Percentiles rank a stretch among this genome's conserved stretches.
phyloP scores from a whole-genome alignment of 2,797 vertebrate genomes.

The Takifugu ocellatus region DNA sequence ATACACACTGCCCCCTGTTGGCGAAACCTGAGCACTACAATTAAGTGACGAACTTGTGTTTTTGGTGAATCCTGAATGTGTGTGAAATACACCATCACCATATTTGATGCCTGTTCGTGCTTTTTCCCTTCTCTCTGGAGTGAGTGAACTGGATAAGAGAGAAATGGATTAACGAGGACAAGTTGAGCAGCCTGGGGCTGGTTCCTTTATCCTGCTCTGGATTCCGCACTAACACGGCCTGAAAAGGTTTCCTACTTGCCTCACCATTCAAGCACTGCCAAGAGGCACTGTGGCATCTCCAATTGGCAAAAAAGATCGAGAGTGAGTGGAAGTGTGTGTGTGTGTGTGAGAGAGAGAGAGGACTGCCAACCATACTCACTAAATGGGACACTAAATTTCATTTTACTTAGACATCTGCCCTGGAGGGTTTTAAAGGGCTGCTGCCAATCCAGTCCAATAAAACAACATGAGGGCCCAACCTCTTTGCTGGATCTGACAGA shows the following conservation, averaged over 20 bases:
- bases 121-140: constrained; percentile 29
- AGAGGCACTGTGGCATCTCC: constrained; percentile 58
- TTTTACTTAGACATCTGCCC: constrained; percentile 54
- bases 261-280: constrained; percentile 49
- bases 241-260: constrained; percentile 66
- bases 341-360: constrained; percentile 1
- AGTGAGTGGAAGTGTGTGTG: neutral
- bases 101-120: constrained; percentile 40
- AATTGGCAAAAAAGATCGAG: constrained; percentile 21
- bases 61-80: constrained; percentile 33
- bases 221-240: constrained; percentile 67
- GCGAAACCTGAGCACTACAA: constrained; percentile 24
- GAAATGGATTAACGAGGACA: constrained; percentile 58
- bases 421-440: constrained; percentile 32
- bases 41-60: constrained; percentile 12
- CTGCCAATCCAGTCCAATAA: constrained; percentile 53
- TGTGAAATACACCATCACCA: constrained; percentile 48
- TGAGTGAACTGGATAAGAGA: constrained; percentile 20
- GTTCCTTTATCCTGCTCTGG: constrained; percentile 56
- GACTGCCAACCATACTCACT: constrained; percentile 60
- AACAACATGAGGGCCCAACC: constrained; percentile 40
- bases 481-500: constrained; percentile 39
- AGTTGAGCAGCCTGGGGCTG: constrained; percentile 39
- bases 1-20: constrained; percentile 53
- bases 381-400: constrained; percentile 55